These are phyloP conservation scores for Eupleurogrammus muticus DNA, from an alignment of 2,797 vertebrate genomes.

Conservation along the genomic window DNA sequence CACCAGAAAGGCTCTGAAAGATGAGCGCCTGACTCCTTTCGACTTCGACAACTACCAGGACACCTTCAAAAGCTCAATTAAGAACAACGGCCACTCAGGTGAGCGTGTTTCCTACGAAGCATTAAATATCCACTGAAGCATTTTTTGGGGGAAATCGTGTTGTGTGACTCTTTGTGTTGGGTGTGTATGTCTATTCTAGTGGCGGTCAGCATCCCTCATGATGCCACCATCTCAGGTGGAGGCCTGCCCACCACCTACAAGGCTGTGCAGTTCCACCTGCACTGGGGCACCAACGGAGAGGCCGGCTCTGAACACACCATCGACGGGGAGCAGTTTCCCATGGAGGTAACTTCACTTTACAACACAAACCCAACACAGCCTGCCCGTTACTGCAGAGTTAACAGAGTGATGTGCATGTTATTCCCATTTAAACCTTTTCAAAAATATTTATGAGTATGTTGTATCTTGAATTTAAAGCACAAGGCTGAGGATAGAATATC, in stretches of 20 bases:
- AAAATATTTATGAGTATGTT: too few relatives aligned
- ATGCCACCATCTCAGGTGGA: constrained; percentile 79
- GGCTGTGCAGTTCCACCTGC: constrained; percentile 90
- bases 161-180: not conserved
- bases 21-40: constrained; percentile 78
- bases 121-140: constrained; percentile 12
- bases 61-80: constrained; percentile 60
- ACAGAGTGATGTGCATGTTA: not conserved
- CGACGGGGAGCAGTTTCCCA: constrained; percentile 88
- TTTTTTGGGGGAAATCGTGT: not conserved
- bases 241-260: constrained; percentile 82
- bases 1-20: constrained; percentile 73
- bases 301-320: constrained; percentile 93
- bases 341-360: constrained; percentile 87
- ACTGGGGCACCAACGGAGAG: constrained; percentile 86
- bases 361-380: not conserved
- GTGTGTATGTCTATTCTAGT: constrained; percentile 76
- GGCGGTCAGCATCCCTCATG: constrained; percentile 69
- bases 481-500: too few relatives aligned
- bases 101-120: not conserved
- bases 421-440: too few relatives aligned
- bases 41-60: constrained; percentile 84
- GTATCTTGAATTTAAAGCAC: too few relatives aligned
- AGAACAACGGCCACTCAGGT: constrained; percentile 92
- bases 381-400: not conserved